phyloP scores from a whole-genome alignment of 1,140 invertebrate genomes.

The Thaumetopoea pityocampa region DNA sequence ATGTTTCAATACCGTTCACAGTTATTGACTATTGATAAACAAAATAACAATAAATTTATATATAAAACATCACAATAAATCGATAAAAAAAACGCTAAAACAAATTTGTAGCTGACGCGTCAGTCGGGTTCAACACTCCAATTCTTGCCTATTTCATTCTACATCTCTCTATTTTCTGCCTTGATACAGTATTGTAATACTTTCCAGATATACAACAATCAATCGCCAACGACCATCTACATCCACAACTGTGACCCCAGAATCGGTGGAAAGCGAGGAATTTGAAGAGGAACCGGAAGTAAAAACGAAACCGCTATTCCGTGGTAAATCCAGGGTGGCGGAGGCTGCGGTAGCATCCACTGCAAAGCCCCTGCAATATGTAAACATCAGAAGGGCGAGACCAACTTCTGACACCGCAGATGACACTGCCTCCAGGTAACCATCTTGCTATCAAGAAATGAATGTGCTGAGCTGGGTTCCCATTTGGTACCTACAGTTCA shows the following conservation, averaged over 20 bases:
- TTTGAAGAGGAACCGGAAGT: conserved; percentile 38
- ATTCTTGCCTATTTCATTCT: no score
- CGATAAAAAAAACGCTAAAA: no score
- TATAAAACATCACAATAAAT: no score
- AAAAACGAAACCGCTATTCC: conserved; percentile 19
- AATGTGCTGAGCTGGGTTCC: no score
- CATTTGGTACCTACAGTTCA: no score
- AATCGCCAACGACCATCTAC: conserved; percentile 62
- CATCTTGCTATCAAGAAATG: background rate
- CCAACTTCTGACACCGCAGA: conserved; percentile 57
- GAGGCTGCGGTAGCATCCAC: conserved; percentile 41
- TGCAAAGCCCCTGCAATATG: conserved; percentile 77
- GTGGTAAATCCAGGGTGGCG: conserved; percentile 37
- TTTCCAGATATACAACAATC: conserved; percentile 74
- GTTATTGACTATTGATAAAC: no score
- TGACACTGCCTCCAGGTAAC: conserved; percentile 50
- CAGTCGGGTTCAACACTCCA: no score
- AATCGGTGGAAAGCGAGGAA: conserved; percentile 55
- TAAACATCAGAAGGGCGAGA: conserved; percentile 79
- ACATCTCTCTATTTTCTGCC: no score
- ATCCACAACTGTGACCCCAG: conserved; percentile 35
- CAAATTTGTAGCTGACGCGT: no score
- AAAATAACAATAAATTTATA: no score
- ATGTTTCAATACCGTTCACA: no score
- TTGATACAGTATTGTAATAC: background rate